Conservation (phyloP, 2,888 invertebrate species). For the Darwinula stevensoni region DNA sequence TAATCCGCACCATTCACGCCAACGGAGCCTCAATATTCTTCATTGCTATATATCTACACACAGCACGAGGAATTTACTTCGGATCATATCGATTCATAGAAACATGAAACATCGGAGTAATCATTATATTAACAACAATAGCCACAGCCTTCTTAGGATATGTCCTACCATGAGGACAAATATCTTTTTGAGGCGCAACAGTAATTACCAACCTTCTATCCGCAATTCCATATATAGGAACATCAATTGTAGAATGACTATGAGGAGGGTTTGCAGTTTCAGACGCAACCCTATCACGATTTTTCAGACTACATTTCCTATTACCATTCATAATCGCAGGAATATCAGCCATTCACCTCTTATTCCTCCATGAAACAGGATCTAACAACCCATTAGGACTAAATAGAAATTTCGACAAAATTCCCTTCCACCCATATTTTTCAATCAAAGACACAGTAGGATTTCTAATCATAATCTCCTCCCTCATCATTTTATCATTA, state of each 20-base stretch:
- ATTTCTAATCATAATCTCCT: conserved; percentile 24
- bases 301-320: conserved; percentile 40
- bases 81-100: conserved; percentile 19
- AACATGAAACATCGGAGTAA: conserved; percentile 31
- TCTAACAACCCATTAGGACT: conserved; percentile 33
- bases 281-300: conserved; percentile 42
- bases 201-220: conserved; percentile 46
- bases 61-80: conserved; percentile 31
- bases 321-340: conserved; percentile 33
- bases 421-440: conserved; percentile 34
- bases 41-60: conserved; percentile 33
- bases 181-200: conserved; percentile 48
- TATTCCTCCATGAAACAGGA: conserved; percentile 33
- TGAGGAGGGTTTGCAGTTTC: conserved; percentile 45
- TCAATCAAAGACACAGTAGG: conserved; percentile 30
- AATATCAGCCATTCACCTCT: conserved; percentile 28
- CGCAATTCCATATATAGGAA: conserved; percentile 34
- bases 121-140: conserved; percentile 34
- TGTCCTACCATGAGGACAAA: conserved; percentile 46
- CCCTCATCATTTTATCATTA: conserved; percentile 23
- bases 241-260: conserved; percentile 30
- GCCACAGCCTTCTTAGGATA: conserved; percentile 44
- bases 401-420: conserved; percentile 32
- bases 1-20: conserved; percentile 31
- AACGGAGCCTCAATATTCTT: conserved; percentile 43